Base-by-base conservation (phyloP, 2,888 invertebrate species). In the Brachyptera risi region DNA sequence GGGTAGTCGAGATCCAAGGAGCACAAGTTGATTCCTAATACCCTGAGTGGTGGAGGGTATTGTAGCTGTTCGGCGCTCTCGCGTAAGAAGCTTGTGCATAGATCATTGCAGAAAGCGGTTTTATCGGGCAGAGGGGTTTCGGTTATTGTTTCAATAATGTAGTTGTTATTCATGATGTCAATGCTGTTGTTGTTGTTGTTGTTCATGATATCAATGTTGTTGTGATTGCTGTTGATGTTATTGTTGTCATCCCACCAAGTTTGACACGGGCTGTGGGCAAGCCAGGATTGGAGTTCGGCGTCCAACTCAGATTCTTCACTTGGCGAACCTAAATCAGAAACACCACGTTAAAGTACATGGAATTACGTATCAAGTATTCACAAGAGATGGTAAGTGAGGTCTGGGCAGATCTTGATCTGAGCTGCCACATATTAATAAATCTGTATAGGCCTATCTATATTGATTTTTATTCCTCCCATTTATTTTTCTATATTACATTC, bases 41-140 rank as follows among this genome's bases (percentile, higher is more conserved):
- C 73, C 31, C 75, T 67, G 27, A 76, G 64, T 3, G 75, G 71
- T 62, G 75, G 73, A 37, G 74, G 73, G 56, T 69, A 70, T 63
- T 73, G 72, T 40, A 72, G 68, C 11, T 68, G 67, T 59, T 76
- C 73, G 4, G 75, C 74, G 67, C 76, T 77, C 67, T 78, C 77
- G 50, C 74, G 73, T 23, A 82, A 68, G 65, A 81, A 81, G 60
- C 76, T 75, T 56, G 78, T 78, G 67, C 82, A 82, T 24, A 77
- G 77, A 21, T 81, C 79, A 17, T 78, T 82, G 67, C 83, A 83
- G 15, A 81, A 73, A 2, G 80, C 78, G 1, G 83, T 83, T 56
- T 78, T 77, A 54, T 81, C 80, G 0, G 83, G 82, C 5, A 54
- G 35, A 3, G 37, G 54, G 19, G 37, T 21, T 37, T 35, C 54